Evolutionary conservation across 2,113 vertebrate genomes (phyloP).

Genomic region (Ivindomyrus marchei): DNA sequence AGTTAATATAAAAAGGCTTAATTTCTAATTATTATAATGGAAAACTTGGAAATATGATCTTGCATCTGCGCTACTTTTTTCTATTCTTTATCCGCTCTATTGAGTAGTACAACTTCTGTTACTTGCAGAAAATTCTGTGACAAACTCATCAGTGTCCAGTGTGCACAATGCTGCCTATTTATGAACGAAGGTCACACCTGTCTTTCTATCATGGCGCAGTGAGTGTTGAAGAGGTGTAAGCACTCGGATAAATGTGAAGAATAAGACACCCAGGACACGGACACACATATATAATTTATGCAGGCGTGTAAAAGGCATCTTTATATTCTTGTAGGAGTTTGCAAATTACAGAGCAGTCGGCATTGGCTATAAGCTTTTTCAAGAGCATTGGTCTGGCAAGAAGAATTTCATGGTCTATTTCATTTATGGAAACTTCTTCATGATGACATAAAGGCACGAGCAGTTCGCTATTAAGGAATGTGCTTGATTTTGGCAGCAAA

Average conservation of each 20-base stretch:
- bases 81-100: background rate
- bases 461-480: background rate
- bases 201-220: background rate
- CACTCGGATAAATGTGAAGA: background rate
- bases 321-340: background rate
- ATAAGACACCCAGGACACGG: background rate
- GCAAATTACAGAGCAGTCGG: background rate
- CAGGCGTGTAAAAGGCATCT: background rate
- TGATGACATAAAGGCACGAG: background rate
- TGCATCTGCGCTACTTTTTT: background rate
- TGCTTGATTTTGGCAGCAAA: background rate
- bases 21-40: background rate
- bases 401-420: background rate
- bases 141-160: background rate
- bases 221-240: background rate
- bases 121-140: background rate
- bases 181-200: background rate
- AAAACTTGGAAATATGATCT: background rate
- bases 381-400: background rate
- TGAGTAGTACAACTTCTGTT: background rate
- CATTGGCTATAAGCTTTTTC: background rate
- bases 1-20: background rate
- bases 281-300: background rate
- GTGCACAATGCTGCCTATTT: background rate
- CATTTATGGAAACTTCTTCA: background rate